Evolutionary conservation across 2,888 invertebrate genomes (phyloP), one percentile per base, ranked within the genome.

Genomic region (Ditylenchus weischeri): DNA sequence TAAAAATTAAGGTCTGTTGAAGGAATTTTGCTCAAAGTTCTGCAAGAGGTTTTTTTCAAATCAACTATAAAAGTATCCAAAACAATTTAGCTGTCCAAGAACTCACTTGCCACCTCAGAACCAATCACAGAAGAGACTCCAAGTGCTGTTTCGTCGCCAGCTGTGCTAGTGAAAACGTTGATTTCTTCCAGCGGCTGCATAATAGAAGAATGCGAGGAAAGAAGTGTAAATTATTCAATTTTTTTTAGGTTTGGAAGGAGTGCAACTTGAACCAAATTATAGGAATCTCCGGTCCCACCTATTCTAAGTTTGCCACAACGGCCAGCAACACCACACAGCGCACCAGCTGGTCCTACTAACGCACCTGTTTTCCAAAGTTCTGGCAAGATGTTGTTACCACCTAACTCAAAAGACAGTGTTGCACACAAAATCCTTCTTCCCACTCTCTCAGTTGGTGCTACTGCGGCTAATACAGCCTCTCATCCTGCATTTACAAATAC

Each of bases 111-210:
- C 21, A 75, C 77, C 29, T 72, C 74, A 47, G 79, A 80, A 50
- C 76, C 80, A 4, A 80, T 80, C 21, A 80, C 78, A 11, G 80
- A 80, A 68, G 80, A 79, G 65, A 75, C 77, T 0, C 62, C 64
- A 4, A 66, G 64, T 38, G 50, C 64, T n/a, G n/a, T 66, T 36
- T 49, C 49, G 15, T 65, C 66, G n/a, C 66, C 66, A 1, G 64
- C 66, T 43, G 62, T 66, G 13, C 54, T 35, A 36, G n/a, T 48
- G 1, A 65, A 57, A 63, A 62, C 62, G 21, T 13, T 66, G 54
- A 35, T 66, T 50, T 36, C 57, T 15, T 48, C 36, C 35, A 59
- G 57, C 8, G 60, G 60, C 18, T 67, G 66, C 43, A 67, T 67
- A 18, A 67, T 67, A 23, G 67, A 67, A 57, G 67, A 67, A 49